Conservation (phyloP, 2,888 invertebrate species). For the Parnassius glacialis region DNA sequence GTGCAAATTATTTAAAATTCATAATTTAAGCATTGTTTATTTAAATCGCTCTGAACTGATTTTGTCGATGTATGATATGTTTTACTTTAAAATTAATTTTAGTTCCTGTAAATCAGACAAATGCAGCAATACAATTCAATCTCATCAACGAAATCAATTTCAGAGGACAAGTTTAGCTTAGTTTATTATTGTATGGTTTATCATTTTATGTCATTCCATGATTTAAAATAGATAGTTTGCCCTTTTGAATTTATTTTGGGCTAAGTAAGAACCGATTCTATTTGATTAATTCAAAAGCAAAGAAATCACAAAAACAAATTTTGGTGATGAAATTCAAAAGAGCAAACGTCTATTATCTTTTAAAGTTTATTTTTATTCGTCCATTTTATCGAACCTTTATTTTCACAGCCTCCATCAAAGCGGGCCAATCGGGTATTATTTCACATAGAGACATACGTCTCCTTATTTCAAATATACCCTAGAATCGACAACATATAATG, state of each 20-base stretch:
- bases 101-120: too few species aligned
- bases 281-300: background rate
- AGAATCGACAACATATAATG: slow-evolving; percentile 75
- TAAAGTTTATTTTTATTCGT: slow-evolving; percentile 55
- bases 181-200: slow-evolving; percentile 60
- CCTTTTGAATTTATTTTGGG: slow-evolving; percentile 45
- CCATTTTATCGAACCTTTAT: slow-evolving; percentile 84
- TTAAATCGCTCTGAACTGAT: slow-evolving; percentile 56
- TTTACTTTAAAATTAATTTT: background rate
- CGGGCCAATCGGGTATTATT: slow-evolving; percentile 90
- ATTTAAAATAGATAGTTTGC: slow-evolving; percentile 60
- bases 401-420: slow-evolving; percentile 84
- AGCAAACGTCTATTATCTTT: slow-evolving; percentile 44
- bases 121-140: background rate
- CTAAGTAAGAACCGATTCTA: background rate
- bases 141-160: slow-evolving; percentile 42
- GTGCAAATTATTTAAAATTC: slow-evolving; percentile 68
- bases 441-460: slow-evolving; percentile 85
- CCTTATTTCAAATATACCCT: slow-evolving; percentile 85
- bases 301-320: background rate
- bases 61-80: slow-evolving; percentile 28
- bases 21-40: slow-evolving; percentile 67
- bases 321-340: slow-evolving; percentile 43
- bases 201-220: slow-evolving; percentile 59
- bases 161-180: slow-evolving; percentile 48